Conservation (phyloP, 2,113 vertebrate genomes). For the Bombycilla garrulus region DNA sequence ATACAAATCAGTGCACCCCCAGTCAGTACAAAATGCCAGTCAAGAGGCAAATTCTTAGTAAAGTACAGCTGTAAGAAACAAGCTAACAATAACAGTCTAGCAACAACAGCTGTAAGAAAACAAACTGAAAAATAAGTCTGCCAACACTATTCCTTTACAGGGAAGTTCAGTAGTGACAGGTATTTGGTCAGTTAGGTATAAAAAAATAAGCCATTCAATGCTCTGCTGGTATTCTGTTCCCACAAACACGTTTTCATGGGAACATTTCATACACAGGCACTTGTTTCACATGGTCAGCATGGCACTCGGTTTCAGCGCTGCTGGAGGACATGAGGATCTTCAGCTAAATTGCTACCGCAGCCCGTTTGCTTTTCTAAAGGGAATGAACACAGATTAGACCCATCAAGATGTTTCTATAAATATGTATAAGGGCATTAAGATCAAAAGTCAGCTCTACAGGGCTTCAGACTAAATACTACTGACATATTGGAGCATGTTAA, state of each 20-base stretch:
- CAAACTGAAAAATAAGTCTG: background rate
- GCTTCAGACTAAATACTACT: background rate
- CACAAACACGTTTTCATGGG: background rate
- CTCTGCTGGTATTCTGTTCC: background rate
- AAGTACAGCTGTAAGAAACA: background rate
- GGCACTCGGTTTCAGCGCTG: background rate
- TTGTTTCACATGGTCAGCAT: background rate
- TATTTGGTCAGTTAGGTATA: background rate
- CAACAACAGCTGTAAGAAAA: background rate
- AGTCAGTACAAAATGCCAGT: background rate
- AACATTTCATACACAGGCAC: background rate
- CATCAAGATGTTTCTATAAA: background rate
- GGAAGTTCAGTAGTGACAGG: background rate
- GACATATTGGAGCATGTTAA: background rate
- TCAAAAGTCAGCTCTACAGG: background rate
- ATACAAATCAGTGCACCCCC: background rate
- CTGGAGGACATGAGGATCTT: background rate
- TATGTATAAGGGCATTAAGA: background rate
- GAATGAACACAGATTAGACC: conserved; percentile 3
- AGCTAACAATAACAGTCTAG: background rate
- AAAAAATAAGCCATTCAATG: background rate
- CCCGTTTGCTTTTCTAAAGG: conserved; percentile 35
- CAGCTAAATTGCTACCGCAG: background rate
- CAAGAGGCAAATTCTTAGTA: background rate
- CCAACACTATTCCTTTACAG: background rate